Conservation (phyloP, 2,888 invertebrate genomes). For the Polia nebulosa region DNA sequence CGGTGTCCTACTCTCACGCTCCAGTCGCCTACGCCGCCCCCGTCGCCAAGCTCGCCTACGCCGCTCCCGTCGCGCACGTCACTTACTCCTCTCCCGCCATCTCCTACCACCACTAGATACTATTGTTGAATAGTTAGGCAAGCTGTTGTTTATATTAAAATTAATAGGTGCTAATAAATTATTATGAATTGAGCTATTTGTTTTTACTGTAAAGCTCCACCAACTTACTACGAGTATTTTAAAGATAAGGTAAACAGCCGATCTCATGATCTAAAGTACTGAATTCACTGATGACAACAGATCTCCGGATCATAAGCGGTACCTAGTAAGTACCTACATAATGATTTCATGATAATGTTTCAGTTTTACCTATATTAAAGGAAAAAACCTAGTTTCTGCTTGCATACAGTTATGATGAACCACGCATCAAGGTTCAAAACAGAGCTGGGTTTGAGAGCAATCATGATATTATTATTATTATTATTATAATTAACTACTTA, state of each 20-base stretch:
- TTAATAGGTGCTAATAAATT: constrained; percentile 62
- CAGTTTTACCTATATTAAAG: too few species aligned
- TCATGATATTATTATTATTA: too few species aligned
- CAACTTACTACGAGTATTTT: neutral
- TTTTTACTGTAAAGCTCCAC: constrained; percentile 3
- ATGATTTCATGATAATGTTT: too few species aligned
- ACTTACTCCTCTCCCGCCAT: constrained; percentile 82
- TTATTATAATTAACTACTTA: neutral
- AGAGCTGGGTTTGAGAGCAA: neutral
- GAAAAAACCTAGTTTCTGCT: too few species aligned
- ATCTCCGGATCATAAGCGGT: too few species aligned
- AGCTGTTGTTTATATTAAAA: constrained; percentile 50
- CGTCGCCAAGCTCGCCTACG: constrained; percentile 60
- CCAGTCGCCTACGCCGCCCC: constrained; percentile 68
- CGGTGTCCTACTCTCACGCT: constrained; percentile 70
- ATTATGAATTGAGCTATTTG: constrained; percentile 41
- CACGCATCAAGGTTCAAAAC: neutral
- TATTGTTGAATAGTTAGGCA: constrained; percentile 34
- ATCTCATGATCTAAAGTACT: too few species aligned
- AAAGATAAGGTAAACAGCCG: too few species aligned
- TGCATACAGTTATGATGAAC: neutral
- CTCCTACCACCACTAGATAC: constrained; percentile 83
- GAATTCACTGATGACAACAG: too few species aligned
- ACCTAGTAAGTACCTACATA: too few species aligned
- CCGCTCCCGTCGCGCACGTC: constrained; percentile 78